These are phyloP conservation scores for Callithrix jacchus DNA, from an alignment of 2,113 vertebrate species.

Conservation along the genomic window DNA sequence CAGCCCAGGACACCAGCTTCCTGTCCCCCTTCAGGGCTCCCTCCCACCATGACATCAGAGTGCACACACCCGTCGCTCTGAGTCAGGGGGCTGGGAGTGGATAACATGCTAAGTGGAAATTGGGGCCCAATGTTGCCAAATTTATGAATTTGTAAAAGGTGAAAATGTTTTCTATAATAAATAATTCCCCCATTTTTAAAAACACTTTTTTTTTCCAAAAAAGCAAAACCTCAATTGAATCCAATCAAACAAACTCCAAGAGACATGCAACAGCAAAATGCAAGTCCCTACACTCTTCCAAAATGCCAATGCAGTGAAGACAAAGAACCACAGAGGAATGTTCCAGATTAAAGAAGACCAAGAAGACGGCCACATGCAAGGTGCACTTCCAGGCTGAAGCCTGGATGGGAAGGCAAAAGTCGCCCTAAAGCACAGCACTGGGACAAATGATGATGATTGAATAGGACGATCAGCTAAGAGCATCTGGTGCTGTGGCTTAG, in stretches of 20 bases:
- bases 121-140: not conserved
- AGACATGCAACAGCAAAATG: not conserved
- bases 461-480: fast-evolving
- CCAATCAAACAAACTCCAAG: too few relatives aligned
- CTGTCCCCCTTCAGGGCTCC: not conserved
- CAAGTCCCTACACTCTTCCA: too few relatives aligned
- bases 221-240: not conserved
- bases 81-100: not conserved
- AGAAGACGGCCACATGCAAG: fast-evolving
- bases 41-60: fast-evolving
- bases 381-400: not conserved
- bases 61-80: not conserved
- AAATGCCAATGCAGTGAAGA: not conserved
- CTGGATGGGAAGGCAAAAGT: not conserved
- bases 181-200: not conserved
- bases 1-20: not conserved
- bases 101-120: not conserved
- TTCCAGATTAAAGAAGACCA: not conserved
- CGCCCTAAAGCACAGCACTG: not conserved
- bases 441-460: not conserved
- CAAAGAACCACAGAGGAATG: not conserved
- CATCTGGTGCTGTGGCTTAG: fast-evolving
- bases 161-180: not conserved
- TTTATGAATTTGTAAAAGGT: not conserved
- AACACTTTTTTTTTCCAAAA: not conserved